These are phyloP conservation scores for Microtus pennsylvanicus DNA, from an alignment of 2,113 vertebrate species.

Conservation along the genomic window DNA sequence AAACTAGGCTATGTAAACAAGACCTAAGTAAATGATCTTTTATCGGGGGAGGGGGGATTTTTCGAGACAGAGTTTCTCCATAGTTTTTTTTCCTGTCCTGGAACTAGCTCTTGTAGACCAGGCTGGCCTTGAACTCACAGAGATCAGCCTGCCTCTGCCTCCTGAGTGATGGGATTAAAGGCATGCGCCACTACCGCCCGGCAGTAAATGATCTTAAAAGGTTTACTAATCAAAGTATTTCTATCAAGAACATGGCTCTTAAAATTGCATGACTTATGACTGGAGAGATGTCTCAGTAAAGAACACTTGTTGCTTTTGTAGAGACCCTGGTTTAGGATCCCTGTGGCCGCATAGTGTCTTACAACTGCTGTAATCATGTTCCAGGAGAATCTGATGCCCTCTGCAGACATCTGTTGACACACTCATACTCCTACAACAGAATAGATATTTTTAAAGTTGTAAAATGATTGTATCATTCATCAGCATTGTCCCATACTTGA, in stretches of 20 bases:
- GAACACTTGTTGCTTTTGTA: neutral
- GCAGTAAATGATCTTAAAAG: neutral
- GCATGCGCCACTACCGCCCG: fast-evolving
- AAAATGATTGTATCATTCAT: neutral
- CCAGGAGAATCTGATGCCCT: neutral
- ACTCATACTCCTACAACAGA: neutral
- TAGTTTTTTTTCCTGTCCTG: too few relatives aligned
- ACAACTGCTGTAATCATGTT: neutral
- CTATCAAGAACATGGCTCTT: neutral
- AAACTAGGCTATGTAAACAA: neutral
- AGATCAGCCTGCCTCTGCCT: too few relatives aligned
- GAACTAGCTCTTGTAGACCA: too few relatives aligned
- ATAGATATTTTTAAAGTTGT: neutral
- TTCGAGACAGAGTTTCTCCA: too few relatives aligned
- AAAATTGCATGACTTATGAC: neutral
- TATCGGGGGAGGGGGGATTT: too few relatives aligned
- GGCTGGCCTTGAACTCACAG: too few relatives aligned
- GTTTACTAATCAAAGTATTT: neutral
- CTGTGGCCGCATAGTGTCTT: neutral
- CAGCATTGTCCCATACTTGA: neutral
- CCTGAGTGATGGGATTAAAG: too few relatives aligned
- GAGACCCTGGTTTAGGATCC: neutral
- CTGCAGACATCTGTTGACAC: too few relatives aligned
- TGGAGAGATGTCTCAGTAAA: neutral
- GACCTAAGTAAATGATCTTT: neutral